Conservation (phyloP, 2,797 vertebrate genomes). For the Leptodactylus fallax region DNA sequence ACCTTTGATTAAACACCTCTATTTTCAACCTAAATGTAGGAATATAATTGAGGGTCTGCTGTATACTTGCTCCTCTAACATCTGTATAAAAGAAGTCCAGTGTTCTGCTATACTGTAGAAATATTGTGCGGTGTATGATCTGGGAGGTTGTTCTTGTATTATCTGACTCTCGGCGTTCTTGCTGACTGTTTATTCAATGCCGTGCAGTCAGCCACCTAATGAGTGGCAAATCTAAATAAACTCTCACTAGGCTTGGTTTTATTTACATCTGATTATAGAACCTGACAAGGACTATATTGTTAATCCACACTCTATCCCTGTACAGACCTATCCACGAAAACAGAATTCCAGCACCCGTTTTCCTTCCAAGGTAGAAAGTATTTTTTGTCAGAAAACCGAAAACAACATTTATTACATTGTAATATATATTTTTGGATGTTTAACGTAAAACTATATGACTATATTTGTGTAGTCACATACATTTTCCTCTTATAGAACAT, state of each 20-base stretch:
- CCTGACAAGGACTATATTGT: slow-evolving; percentile 60
- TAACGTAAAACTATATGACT: background rate
- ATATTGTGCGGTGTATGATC: slow-evolving; percentile 58
- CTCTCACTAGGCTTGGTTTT: slow-evolving; percentile 59
- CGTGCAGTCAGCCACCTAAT: slow-evolving; percentile 63
- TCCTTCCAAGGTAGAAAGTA: background rate
- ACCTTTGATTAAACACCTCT: slow-evolving; percentile 61
- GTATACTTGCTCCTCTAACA: slow-evolving; percentile 60
- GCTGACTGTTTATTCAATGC: slow-evolving; percentile 62
- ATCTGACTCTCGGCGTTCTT: slow-evolving; percentile 59
- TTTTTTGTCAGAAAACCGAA: background rate
- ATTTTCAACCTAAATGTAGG: slow-evolving; percentile 62
- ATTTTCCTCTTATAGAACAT: too few relatives aligned
- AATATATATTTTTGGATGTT: background rate
- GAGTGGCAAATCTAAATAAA: slow-evolving; percentile 64
- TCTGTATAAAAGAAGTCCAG: slow-evolving; percentile 61
- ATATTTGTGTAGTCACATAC: too few relatives aligned
- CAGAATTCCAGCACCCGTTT: background rate
- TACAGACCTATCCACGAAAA: slow-evolving; percentile 37
- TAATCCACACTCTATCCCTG: slow-evolving; percentile 28
- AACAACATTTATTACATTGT: slow-evolving; percentile 1
- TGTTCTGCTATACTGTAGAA: slow-evolving; percentile 60
- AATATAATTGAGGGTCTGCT: slow-evolving; percentile 63
- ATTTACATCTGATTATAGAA: slow-evolving; percentile 65
- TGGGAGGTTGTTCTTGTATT: slow-evolving; percentile 63